Evolutionary conservation across 1,140 invertebrate genomes (phyloP).

Genomic region (Drosophila funebris): DNA sequence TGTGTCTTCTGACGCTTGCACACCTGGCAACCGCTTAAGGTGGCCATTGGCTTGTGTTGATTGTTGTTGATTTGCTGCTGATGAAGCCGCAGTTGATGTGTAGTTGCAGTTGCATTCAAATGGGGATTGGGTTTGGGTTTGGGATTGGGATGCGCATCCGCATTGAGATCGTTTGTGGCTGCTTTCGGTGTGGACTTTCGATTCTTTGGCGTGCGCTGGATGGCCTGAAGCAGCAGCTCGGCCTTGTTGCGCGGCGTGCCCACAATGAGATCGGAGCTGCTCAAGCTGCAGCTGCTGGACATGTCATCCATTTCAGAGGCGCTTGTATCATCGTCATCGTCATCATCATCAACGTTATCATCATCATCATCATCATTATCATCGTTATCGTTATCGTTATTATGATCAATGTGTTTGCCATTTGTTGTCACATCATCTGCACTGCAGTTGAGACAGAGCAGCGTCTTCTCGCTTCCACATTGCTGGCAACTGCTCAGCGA

Average conservation of each 20-base stretch:
- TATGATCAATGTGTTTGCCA: background rate
- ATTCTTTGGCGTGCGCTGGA: conserved; percentile 81
- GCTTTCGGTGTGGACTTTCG: conserved; percentile 38
- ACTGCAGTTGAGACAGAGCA: conserved; percentile 77
- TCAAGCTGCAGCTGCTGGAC: conserved; percentile 64
- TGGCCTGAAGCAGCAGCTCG: conserved; percentile 80
- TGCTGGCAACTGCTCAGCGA: conserved; percentile 68
- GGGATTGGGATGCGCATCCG: background rate
- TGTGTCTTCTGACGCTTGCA: conserved; percentile 83
- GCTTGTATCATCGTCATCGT: conserved; percentile 39
- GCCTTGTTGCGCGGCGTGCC: conserved; percentile 78
- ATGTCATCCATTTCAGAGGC: conserved; percentile 72
- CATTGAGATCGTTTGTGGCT: conserved; percentile 36
- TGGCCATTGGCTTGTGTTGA: conserved; percentile 32
- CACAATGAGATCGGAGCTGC: conserved; percentile 74
- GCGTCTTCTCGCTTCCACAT: conserved; percentile 77
- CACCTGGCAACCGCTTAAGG: conserved; percentile 64
- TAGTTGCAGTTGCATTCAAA: too few species aligned
- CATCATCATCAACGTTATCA: background rate
- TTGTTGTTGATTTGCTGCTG: conserved; percentile 50
- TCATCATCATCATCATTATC: background rate
- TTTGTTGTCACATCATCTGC: background rate
- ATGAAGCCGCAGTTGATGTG: background rate
- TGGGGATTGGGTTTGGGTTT: background rate
- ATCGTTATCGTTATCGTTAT: background rate